Percentiles rank a stretch among this genome's conserved stretches.
Evolutionary conservation across 92 coral and sea anemone genomes (phyloP).

Genomic region (Pocillopora meandrina): DNA sequence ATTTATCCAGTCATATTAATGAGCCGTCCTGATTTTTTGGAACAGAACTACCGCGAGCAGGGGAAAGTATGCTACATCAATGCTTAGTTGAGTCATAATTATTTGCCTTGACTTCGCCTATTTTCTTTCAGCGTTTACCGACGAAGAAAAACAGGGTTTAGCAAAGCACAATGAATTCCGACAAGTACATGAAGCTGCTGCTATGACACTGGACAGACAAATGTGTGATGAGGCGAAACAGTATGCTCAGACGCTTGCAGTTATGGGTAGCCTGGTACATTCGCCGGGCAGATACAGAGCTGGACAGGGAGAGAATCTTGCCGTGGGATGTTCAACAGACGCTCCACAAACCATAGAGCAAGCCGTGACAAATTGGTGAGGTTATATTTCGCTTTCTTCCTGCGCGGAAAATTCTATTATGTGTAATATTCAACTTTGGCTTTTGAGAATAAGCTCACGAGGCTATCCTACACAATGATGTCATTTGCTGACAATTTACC

Average conservation of each 20-base stretch:
- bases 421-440: neutral
- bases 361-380: conserved; percentile 50
- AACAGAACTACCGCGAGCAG: no score
- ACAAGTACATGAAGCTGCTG: conserved; percentile 58
- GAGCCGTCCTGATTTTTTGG: no score
- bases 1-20: no score
- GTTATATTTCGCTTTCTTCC: neutral
- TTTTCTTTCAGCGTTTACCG: neutral
- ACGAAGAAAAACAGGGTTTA: conserved; percentile 36
- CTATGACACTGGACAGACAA: conserved; percentile 59
- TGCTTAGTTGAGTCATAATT: neutral
- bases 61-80: no score
- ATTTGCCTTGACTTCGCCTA: no score
- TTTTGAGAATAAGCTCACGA: neutral
- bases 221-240: conserved; percentile 68
- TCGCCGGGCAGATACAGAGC: conserved; percentile 28
- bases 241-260: conserved; percentile 67
- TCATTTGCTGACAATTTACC: no score
- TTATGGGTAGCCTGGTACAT: conserved; percentile 46
- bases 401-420: neutral
- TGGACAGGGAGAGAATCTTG: conserved; percentile 75
- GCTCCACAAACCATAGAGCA: conserved; percentile 30
- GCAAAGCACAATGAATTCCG: conserved; percentile 70
- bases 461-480: neutral
- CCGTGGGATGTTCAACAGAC: conserved; percentile 46